These are phyloP conservation scores for Andrena camellia DNA, from an alignment of 2,888 invertebrate genomes.

Conservation along the genomic window DNA sequence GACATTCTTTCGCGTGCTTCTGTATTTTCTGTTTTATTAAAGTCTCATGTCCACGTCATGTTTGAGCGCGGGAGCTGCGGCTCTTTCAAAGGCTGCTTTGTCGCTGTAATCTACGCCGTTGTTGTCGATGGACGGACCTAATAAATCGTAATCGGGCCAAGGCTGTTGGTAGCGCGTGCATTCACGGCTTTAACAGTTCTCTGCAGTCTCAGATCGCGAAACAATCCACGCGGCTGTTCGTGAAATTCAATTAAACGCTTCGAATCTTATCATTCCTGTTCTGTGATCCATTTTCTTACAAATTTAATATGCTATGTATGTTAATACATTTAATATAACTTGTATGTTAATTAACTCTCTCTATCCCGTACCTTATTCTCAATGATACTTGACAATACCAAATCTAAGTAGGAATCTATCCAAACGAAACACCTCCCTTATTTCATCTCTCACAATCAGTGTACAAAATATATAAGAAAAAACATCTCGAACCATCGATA, in stretches of 20 bases:
- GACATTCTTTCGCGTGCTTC: neutral
- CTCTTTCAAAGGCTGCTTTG: slow-evolving; percentile 39
- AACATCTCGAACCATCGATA: slow-evolving; percentile 7
- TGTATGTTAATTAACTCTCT: too few species aligned
- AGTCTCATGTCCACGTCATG: neutral
- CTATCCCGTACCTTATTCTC: too few species aligned
- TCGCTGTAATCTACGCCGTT: slow-evolving; percentile 24
- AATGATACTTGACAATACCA: too few species aligned
- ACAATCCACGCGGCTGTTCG: neutral
- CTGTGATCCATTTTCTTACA: neutral
- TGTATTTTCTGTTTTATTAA: neutral
- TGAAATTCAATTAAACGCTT: neutral
- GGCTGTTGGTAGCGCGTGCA: neutral
- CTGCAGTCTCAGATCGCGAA: neutral
- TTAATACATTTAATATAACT: too few species aligned
- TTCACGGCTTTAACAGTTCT: slow-evolving; percentile 1
- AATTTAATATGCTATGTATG: too few species aligned
- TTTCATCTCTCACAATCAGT: neutral
- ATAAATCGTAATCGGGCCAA: slow-evolving; percentile 54
- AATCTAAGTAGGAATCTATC: too few species aligned
- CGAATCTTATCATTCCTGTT: neutral
- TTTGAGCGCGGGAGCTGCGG: neutral
- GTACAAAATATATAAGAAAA: neutral
- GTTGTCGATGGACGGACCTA: slow-evolving; percentile 35
- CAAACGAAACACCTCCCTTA: neutral